Evolutionary conservation across 1,140 invertebrate species (phyloP), one percentile per base, ranked within the genome.

Genomic region (Drosophila murphyi): DNA sequence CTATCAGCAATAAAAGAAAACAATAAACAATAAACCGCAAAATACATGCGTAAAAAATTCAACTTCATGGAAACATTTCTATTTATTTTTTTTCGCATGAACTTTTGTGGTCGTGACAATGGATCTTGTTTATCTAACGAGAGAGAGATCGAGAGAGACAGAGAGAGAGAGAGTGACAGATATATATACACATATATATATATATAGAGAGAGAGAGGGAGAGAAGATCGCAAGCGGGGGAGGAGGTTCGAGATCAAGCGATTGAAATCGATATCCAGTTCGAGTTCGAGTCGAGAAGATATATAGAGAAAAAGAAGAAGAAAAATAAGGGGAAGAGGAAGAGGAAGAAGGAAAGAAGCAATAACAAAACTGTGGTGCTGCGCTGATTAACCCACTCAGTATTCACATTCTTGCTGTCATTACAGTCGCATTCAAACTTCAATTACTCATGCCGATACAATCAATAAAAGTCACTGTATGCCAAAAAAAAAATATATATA

Each of bases 71-170:
- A 20, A 20, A 20, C 20, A 20, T 20, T 20, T 20, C 1, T 20
- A 20, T 20, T 73, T 68, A 72, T 52, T 62, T 20, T 61, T 64
- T 48, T 67, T 72, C 61, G 47, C 73, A 68, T 79, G 59, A 76
- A 72, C 76, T 68, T 78, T 62, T 76, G 62, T 75, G 83, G 77
- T 88, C 83, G 85, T 88, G 83, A 89, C 80, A 88, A 83, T 88
- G 80, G 79, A 68, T 79, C 75, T 83, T 71, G 68, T 20, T 20
- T 20, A 85, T 80, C 80, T 63, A 62, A 20, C 20, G 1, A 71
- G 31, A 35, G 31, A 32, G 20, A 57, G 37, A 20, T 63, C 39
- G 59, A 5, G 57, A 55, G 57, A 51, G 51, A 67, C 80, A 56
- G 67, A 79, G 75, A 71, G 31, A 35, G 31, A 71, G 31, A 35